These are phyloP conservation scores for Drosophila tsacasi DNA, from an alignment of 1,140 invertebrate species.

Conservation along the genomic window DNA sequence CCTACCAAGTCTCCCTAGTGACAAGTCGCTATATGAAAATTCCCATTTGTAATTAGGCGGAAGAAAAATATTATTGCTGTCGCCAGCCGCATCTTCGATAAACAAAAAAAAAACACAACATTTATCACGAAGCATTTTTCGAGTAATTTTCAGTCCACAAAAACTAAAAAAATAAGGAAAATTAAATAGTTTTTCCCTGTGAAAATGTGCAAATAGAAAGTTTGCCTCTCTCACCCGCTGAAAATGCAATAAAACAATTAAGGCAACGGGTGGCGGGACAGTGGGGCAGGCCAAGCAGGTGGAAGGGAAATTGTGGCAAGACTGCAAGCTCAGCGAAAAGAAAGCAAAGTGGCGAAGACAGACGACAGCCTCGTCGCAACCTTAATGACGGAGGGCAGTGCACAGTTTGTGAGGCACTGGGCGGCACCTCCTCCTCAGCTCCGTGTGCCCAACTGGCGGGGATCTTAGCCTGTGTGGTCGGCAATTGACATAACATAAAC, in stretches of 20 bases:
- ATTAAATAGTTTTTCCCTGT: slow-evolving; percentile 57
- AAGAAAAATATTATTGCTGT: slow-evolving; percentile 31
- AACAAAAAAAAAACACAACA: not conserved
- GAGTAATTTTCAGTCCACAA: slow-evolving; percentile 12
- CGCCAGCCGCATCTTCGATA: slow-evolving; percentile 24
- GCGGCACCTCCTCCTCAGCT: not conserved
- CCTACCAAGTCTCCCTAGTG: not conserved
- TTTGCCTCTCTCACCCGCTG: slow-evolving; percentile 30
- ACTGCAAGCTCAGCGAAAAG: slow-evolving; percentile 45
- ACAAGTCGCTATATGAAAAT: slow-evolving; percentile 9
- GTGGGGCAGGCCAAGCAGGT: slow-evolving; percentile 16
- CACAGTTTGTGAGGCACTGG: slow-evolving; percentile 29
- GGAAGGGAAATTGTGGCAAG: slow-evolving; percentile 43
- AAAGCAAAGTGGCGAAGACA: slow-evolving; percentile 26
- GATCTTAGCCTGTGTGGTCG: slow-evolving; percentile 35
- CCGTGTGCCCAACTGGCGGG: not conserved
- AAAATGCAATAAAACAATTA: slow-evolving; percentile 70
- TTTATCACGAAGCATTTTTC: slow-evolving; percentile 25
- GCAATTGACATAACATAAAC: slow-evolving; percentile 53
- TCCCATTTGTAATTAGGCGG: slow-evolving; percentile 30
- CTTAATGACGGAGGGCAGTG: slow-evolving; percentile 37
- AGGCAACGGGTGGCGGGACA: slow-evolving; percentile 28
- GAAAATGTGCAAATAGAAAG: slow-evolving; percentile 69
- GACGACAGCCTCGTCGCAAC: slow-evolving; percentile 19
- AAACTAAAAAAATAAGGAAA: slow-evolving; percentile 22